Evolutionary conservation across 2,888 invertebrate species (phyloP).

Genomic region (Philereme transversata): DNA sequence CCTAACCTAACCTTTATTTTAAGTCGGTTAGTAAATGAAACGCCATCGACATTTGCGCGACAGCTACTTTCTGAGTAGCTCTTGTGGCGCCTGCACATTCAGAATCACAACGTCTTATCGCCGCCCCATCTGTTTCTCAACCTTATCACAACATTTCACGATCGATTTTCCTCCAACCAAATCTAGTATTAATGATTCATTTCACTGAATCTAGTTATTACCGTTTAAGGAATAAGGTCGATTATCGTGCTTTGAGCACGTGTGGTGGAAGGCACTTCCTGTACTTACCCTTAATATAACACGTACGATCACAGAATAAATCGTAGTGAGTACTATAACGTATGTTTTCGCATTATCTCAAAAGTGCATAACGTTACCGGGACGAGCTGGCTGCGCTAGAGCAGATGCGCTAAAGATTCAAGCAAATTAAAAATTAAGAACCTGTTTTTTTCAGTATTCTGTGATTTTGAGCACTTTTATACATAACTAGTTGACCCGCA

Average conservation of each 20-base stretch:
- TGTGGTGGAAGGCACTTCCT: constrained; percentile 50
- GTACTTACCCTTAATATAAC: constrained; percentile 55
- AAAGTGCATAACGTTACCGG: too few species aligned
- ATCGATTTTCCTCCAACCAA: constrained; percentile 7
- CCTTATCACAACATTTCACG: constrained; percentile 11
- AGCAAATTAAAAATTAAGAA: too few species aligned
- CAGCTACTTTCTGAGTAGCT: constrained; percentile 31
- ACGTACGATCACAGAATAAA: constrained; percentile 50
- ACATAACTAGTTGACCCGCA: too few species aligned
- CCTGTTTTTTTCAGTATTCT: too few species aligned
- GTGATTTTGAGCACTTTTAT: too few species aligned
- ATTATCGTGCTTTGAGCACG: constrained; percentile 38
- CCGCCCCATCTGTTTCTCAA: constrained; percentile 1
- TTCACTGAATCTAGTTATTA: constrained; percentile 45
- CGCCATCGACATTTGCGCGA: constrained; percentile 7
- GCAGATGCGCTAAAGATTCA: too few species aligned
- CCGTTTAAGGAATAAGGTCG: constrained; percentile 44
- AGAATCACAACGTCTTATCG: constrained; percentile 28
- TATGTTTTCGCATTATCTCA: too few species aligned
- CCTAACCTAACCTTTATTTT: too few species aligned
- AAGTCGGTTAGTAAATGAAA: too few species aligned
- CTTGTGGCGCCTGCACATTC: constrained; percentile 29
- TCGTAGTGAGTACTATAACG: not conserved
- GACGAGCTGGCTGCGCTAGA: too few species aligned
- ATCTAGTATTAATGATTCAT: constrained; percentile 32